A percentile compares a stretch with the other conserved stretches of the same genome.
phyloP scores from a whole-genome alignment of 2,113 vertebrate genomes.

The Pterophyllum scalare region DNA sequence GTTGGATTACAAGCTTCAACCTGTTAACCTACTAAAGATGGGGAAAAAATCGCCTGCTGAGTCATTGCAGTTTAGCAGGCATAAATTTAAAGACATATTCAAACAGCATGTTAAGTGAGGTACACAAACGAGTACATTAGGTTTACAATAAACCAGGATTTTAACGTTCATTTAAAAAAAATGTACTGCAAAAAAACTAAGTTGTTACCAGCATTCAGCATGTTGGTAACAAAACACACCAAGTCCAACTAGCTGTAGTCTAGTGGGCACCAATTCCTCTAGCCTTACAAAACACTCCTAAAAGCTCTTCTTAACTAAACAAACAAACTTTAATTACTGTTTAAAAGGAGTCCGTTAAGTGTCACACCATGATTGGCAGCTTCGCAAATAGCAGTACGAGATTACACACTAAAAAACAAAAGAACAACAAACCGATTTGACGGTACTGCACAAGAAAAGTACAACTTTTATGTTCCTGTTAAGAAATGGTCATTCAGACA shows the following conservation, averaged over 20 bases:
- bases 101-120: not conserved
- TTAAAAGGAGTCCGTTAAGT: not conserved
- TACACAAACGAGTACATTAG: not conserved
- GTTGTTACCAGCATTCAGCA: no score
- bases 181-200: no score
- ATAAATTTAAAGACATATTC: not conserved
- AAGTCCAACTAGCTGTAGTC: no score
- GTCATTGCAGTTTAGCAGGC: not conserved
- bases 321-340: not conserved
- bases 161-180: not conserved
- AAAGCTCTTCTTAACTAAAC: fast-evolving
- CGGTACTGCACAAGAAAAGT: fast-evolving
- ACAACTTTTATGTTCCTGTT: not conserved
- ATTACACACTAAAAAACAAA: not conserved
- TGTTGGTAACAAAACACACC: no score
- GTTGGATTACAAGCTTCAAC: not conserved
- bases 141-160: fast-evolving
- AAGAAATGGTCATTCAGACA: not conserved
- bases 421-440: not conserved
- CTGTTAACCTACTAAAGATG: not conserved
- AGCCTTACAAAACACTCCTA: not conserved
- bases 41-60: not conserved
- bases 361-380: not conserved
- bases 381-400: not conserved
- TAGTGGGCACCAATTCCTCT: no score